Base-by-base conservation (phyloP, 53 echinoderm and acorn worm species). In the Antedon mediterranea region DNA sequence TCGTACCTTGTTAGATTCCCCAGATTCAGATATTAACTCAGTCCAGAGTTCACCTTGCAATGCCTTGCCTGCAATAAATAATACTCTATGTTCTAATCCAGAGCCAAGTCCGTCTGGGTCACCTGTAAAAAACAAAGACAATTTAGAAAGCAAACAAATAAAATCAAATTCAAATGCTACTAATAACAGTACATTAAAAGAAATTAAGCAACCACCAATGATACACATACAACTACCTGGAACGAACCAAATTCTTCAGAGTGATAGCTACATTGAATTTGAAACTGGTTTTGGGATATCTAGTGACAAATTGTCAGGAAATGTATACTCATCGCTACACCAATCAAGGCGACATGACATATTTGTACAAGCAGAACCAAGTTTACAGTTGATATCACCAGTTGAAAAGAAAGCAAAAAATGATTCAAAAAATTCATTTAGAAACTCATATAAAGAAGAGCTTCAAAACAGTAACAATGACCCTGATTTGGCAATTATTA, bases 401-500 rank as follows among this genome's bases (percentile, higher is more conserved):
- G 57, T 57, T 3, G 57, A 57, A 23, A 57, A 57, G 23, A 57
- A 23, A 30, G 77, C 75, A 34, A 85, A 88, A 31, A 85, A 88
- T 29, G 81, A 74, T 27, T 75, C 75, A 72, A 80, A 78, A n/a
- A 75, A 91, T 18, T 86, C 88, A 27, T 94, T 94, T 80, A 83
- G 94, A 77, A 87, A 86, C 20, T 87, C 94, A 0, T 94, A 94
- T 42, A 77, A 89, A 30, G 91, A 85, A 33, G 87, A 85, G 0
- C 77, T 94, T 1, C 83, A 84, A 30, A 77, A 84, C 0, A 79
- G 86, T 20, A 85, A 89, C 57, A 84, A 89, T 20, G 94, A 94
- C 41, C 94, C 94, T 8, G 94, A 94, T 74, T 83, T 86, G 72
- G 94, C 94, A 28, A 94, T 94, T 76, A 94, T 94, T 34, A 81